These are phyloP conservation scores for Harpalus rufipes DNA, from an alignment of 2,888 invertebrate genomes.

Conservation along the genomic window DNA sequence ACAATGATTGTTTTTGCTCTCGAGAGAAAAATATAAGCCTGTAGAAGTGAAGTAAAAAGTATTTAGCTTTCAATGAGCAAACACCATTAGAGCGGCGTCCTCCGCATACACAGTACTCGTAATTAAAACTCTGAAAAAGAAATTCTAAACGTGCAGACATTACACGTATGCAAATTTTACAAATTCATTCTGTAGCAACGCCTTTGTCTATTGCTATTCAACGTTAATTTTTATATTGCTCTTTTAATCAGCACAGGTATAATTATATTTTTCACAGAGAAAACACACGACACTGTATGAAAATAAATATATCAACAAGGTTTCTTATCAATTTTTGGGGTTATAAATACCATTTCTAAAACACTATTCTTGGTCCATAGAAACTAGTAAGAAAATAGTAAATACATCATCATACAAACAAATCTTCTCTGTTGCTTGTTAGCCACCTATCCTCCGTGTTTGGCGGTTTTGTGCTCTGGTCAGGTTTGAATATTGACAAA, in stretches of 20 bases:
- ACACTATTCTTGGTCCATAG: too few relatives aligned
- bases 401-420: too few relatives aligned
- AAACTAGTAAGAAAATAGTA: too few relatives aligned
- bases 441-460: neutral
- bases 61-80: constrained; percentile 54
- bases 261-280: too few relatives aligned
- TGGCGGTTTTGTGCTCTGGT: neutral
- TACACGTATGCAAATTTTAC: constrained; percentile 42
- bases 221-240: constrained; percentile 33
- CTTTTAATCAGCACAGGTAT: constrained; percentile 43
- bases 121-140: constrained; percentile 52
- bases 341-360: too few relatives aligned
- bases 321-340: too few relatives aligned
- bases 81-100: constrained; percentile 41
- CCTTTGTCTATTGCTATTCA: constrained; percentile 40
- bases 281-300: too few relatives aligned
- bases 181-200: constrained; percentile 24
- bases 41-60: constrained; percentile 20
- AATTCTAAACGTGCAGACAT: constrained; percentile 49
- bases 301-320: too few relatives aligned
- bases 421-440: neutral
- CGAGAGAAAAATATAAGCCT: constrained; percentile 7
- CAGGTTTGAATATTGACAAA: constrained; percentile 18
- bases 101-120: constrained; percentile 44
- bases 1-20: neutral